Conservation (phyloP, 1,140 invertebrate genomes). For the Pseudomyrmex concolor region DNA sequence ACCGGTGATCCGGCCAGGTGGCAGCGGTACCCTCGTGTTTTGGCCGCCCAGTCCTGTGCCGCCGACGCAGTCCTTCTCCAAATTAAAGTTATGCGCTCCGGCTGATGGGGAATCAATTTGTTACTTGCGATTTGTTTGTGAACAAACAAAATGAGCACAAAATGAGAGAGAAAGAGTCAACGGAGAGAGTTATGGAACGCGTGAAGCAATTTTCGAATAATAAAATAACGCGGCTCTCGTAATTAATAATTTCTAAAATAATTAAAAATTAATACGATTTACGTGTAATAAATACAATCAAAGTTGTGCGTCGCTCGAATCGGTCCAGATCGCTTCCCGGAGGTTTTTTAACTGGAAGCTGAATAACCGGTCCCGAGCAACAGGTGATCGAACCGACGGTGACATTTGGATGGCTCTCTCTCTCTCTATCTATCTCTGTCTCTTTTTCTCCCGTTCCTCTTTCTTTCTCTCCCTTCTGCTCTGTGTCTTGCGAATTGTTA, state of each 20-base stretch:
- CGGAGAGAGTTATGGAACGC: too few species aligned
- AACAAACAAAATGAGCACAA: too few species aligned
- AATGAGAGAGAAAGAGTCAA: too few species aligned
- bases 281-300: constrained; percentile 7
- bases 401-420: constrained; percentile 13
- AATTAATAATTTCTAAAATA: too few species aligned
- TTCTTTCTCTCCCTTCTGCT: background rate
- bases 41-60: constrained; percentile 74
- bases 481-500: background rate
- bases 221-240: too few species aligned
- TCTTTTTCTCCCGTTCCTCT: background rate
- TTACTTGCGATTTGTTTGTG: too few species aligned
- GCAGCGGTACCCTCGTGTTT: constrained; percentile 79
- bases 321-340: background rate
- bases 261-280: background rate
- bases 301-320: constrained; percentile 32
- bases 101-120: constrained; percentile 64
- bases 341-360: constrained; percentile 4
- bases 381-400: constrained; percentile 42
- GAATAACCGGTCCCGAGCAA: constrained; percentile 38
- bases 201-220: too few species aligned
- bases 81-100: constrained; percentile 81
- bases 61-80: constrained; percentile 81
- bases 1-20: constrained; percentile 94
- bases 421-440: background rate